phyloP scores from a whole-genome alignment of 2,888 invertebrate species.

The Theretra japonica region DNA sequence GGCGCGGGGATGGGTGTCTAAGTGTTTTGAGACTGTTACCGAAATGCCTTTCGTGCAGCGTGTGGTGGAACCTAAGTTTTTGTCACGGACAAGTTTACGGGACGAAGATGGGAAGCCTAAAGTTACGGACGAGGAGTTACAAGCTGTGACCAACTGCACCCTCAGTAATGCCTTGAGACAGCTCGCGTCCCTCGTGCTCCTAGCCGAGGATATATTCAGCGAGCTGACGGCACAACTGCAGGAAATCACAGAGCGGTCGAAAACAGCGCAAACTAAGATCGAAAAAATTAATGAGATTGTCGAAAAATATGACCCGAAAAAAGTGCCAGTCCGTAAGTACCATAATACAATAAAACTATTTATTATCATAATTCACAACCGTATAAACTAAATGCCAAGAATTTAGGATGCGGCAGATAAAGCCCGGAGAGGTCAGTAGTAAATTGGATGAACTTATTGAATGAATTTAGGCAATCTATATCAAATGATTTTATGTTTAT shows the following conservation, averaged over 20 bases:
- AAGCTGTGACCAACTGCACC: conserved; percentile 94
- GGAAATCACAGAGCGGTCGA: conserved; percentile 89
- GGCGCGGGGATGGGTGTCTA: conserved; percentile 76
- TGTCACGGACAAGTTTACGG: conserved; percentile 88
- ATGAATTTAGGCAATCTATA: conserved; percentile 33
- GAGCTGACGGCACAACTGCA: conserved; percentile 91
- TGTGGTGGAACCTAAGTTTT: conserved; percentile 91
- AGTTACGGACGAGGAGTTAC: conserved; percentile 90
- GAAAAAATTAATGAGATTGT: conserved; percentile 89
- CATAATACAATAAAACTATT: conserved; percentile 31
- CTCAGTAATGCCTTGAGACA: conserved; percentile 93
- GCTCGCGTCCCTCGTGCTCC: conserved; percentile 92
- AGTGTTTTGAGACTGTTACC: conserved; percentile 69
- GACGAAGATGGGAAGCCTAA: conserved; percentile 85
- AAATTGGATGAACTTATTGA: conserved; percentile 28
- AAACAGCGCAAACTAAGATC: conserved; percentile 88
- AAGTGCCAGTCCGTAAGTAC: conserved; percentile 97
- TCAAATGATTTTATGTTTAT: conserved; percentile 36
- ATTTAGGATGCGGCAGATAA: conserved; percentile 31
- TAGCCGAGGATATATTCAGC: conserved; percentile 94
- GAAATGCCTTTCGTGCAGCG: conserved; percentile 95
- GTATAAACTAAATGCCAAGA: conserved; percentile 32
- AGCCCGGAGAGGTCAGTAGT: conserved; percentile 23
- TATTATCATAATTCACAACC: not conserved
- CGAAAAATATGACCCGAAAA: conserved; percentile 92